These are phyloP conservation scores for Anthoscopus minutus DNA, from an alignment of 2,113 vertebrate genomes.

Conservation along the genomic window DNA sequence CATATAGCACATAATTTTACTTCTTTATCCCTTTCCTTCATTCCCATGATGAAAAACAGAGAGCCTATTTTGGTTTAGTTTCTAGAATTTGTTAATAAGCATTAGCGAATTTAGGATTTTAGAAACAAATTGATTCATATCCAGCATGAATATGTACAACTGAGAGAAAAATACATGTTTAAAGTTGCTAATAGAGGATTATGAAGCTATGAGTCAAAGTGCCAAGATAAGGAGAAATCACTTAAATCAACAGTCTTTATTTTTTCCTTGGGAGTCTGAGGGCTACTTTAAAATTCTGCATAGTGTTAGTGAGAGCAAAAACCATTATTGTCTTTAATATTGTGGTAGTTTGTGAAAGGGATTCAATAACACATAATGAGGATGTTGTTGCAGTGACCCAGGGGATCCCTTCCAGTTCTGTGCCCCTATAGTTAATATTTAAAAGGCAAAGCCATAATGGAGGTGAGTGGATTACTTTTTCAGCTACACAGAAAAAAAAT, in stretches of 20 bases:
- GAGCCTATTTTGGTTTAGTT: not conserved
- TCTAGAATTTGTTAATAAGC: not conserved
- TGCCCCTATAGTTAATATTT: not conserved
- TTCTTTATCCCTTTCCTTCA: not conserved
- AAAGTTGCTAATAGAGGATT: not conserved
- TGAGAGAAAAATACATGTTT: not conserved
- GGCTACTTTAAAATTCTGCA: not conserved
- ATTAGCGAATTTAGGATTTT: not conserved
- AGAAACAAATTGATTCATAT: not conserved
- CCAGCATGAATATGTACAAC: not conserved
- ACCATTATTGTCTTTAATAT: not conserved
- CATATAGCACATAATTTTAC: not conserved
- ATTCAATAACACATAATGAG: not conserved
- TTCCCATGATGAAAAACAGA: not conserved
- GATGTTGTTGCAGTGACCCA: not conserved
- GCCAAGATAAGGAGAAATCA: not conserved
- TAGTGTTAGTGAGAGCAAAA: not conserved
- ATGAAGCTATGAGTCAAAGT: not conserved
- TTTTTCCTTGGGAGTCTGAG: not conserved
- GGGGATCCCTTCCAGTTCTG: not conserved
- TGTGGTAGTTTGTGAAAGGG: not conserved
- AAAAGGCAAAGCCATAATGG: not conserved
- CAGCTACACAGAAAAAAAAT: not conserved
- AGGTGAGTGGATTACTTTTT: not conserved
- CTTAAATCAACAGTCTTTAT: not conserved